Conservation (phyloP, 2,113 vertebrate species). For the Axis porcinus region DNA sequence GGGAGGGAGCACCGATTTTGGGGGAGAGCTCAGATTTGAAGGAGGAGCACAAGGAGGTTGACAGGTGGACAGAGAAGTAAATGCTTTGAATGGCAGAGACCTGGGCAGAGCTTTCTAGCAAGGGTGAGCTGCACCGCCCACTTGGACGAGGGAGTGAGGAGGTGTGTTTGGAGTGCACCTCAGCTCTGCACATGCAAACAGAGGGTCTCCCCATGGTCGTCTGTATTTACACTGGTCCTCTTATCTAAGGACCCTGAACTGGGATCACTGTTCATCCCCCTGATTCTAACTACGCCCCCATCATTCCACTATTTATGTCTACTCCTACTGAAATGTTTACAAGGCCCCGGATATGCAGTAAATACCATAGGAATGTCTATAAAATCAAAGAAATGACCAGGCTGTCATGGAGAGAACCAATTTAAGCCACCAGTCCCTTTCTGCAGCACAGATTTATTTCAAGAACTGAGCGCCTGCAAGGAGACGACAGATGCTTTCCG, state of each 20-base stretch:
- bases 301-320: not conserved
- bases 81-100: not conserved
- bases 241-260: not conserved
- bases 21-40: not conserved
- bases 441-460: not conserved
- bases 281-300: accelerated
- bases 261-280: not conserved
- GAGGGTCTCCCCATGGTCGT: not conserved
- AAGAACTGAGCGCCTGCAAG: not conserved
- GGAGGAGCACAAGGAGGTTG: not conserved
- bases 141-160: not conserved
- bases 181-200: not conserved
- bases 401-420: not conserved
- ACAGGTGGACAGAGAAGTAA: too few species aligned
- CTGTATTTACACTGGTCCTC: not conserved
- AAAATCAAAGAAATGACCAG: not conserved
- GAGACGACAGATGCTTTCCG: not conserved
- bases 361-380: not conserved
- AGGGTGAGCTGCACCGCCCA: not conserved
- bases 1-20: not conserved
- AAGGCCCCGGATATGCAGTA: not conserved
- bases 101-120: not conserved
- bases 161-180: not conserved
- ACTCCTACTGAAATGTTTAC: not conserved
- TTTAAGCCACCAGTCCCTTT: not conserved